These are phyloP conservation scores for Drosophila nebulosa DNA, from an alignment of 1,140 invertebrate genomes.

Conservation along the genomic window DNA sequence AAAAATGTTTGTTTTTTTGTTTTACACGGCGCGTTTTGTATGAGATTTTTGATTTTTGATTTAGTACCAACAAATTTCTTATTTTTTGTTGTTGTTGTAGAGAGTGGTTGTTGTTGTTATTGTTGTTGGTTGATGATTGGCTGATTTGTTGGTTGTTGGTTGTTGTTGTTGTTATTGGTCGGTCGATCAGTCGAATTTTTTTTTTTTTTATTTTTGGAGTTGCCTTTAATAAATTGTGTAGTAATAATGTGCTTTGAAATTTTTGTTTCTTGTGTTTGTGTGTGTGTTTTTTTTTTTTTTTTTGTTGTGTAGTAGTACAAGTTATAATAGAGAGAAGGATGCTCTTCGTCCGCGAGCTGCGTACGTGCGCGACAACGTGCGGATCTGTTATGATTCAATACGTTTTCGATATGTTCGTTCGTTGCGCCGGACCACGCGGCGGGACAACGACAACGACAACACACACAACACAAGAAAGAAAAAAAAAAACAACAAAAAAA, in stretches of 20 bases:
- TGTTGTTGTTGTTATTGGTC: slow-evolving; percentile 15
- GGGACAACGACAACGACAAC: slow-evolving; percentile 23
- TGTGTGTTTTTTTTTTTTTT: too few species aligned
- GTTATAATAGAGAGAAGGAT: slow-evolving; percentile 41
- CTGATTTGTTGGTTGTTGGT: slow-evolving; percentile 1
- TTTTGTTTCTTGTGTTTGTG: too few species aligned
- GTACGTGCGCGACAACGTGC: slow-evolving; percentile 78
- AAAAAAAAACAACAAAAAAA: neutral
- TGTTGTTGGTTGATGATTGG: slow-evolving; percentile 7
- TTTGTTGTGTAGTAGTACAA: slow-evolving; percentile 23
- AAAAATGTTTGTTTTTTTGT: too few species aligned
- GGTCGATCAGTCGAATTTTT: slow-evolving; percentile 6
- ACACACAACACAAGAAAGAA: neutral
- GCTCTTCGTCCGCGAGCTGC: slow-evolving; percentile 71
- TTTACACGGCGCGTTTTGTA: neutral
- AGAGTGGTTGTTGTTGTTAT: neutral
- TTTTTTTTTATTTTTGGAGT: neutral
- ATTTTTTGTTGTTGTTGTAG: slow-evolving; percentile 17
- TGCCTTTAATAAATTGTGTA: too few species aligned
- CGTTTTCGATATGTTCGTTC: slow-evolving; percentile 74
- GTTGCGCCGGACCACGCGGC: slow-evolving; percentile 51
- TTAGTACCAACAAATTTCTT: neutral
- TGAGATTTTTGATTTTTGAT: slow-evolving; percentile 2
- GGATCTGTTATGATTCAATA: slow-evolving; percentile 79
- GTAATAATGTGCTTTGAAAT: too few species aligned